Evolutionary conservation across 2,888 invertebrate species (phyloP), one percentile per base, ranked within the genome.

Genomic region (Trissolcus japonicus): DNA sequence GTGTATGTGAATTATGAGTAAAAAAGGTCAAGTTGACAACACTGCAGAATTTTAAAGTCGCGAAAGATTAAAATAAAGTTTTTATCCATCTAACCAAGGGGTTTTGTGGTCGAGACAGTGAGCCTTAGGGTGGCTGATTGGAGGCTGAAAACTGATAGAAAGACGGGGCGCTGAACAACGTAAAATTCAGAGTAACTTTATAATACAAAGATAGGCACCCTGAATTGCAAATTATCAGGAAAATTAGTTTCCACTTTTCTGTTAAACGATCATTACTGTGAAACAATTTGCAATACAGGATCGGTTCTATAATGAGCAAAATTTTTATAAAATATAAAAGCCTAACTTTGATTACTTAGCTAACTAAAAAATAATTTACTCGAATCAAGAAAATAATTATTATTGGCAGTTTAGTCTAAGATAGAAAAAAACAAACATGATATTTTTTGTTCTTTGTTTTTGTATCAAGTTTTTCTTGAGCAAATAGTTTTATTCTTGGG

Each of bases 51-150:
- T 85, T 85, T 76, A 84, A 51, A 85, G 85, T 86, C 83, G 83
- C 82, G 82, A 85, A 84, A 87, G 86, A 87, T 86, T 86, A 87
- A 86, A 86, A 87, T 85, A 87, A 87, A 86, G 83, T 86, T 86
- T 85, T 86, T 85, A 86, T 85, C 87, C 86, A 81, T 77, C 81
- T 59, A 48, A 63, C 57, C 57, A 21, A 7, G 29, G 53, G 48
- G 35, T 55, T 65, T 68, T 19, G 13, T 62, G 29, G 48, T 17
- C 57, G 51, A 67, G 57, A 61, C 61, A 29, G 66, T 14, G 53
- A 48, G 50, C 48, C 65, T 46, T 72, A 46, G 71, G 77, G 69
- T 65, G 53, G 75, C 56, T 69, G 67, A 69, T 79, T 56, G 76
- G 61, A 59, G 62, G 51, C 67, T 61, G 65, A 41, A 63, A 66